These are phyloP conservation scores for Herminia tarsipennalis DNA, from an alignment of 2,888 invertebrate species.

Conservation along the genomic window DNA sequence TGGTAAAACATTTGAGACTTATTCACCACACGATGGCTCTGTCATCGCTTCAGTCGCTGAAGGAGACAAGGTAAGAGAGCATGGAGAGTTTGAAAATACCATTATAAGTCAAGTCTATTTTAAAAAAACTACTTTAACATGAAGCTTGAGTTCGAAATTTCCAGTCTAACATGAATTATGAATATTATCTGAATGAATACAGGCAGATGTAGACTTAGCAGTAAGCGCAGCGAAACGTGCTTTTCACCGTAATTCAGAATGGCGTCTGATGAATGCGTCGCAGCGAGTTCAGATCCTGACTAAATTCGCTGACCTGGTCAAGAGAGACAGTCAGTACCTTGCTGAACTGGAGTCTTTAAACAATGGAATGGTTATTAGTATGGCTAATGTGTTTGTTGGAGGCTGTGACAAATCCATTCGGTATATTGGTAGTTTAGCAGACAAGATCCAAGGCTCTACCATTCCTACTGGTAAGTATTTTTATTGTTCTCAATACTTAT, in stretches of 20 bases:
- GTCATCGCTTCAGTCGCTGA: constrained; percentile 91
- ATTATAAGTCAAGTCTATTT: not conserved
- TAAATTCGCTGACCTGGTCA: constrained; percentile 91
- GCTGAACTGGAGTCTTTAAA: constrained; percentile 95
- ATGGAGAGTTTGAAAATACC: not conserved
- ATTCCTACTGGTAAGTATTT: constrained; percentile 10
- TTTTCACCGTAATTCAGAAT: constrained; percentile 82
- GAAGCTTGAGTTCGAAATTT: no score
- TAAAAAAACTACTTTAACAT: not conserved
- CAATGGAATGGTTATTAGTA: constrained; percentile 91
- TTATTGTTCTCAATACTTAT: constrained; percentile 1
- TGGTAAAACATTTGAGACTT: constrained; percentile 93
- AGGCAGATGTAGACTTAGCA: constrained; percentile 90
- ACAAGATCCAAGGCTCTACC: constrained; percentile 80
- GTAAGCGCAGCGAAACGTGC: constrained; percentile 88
- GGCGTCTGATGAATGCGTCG: constrained; percentile 93
- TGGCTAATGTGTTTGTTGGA: not conserved
- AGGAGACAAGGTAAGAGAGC: constrained; percentile 89
- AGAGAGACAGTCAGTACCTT: constrained; percentile 89
- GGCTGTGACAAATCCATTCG: constrained; percentile 79
- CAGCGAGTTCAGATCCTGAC: constrained; percentile 89
- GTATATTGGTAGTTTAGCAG: constrained; percentile 94
- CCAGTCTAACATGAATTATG: not conserved
- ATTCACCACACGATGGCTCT: constrained; percentile 87
- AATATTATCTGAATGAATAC: not conserved